A percentile compares a stretch with the other conserved stretches of the same genome.
phyloP scores from a whole-genome alignment of 2,113 vertebrate species.

The Chionis minor region DNA sequence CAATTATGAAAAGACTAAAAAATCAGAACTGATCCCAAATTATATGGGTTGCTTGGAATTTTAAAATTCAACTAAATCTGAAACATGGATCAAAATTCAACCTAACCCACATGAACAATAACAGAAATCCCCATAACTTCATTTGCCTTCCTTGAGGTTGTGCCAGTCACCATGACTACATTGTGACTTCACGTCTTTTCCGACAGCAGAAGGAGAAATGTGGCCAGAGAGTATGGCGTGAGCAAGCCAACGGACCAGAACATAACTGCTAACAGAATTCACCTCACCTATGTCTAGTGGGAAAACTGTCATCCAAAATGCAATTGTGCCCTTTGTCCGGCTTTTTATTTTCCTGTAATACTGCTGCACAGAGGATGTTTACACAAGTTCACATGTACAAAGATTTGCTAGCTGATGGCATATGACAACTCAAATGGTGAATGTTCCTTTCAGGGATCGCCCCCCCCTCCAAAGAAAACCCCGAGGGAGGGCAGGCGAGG shows the following conservation, averaged over 20 bases:
- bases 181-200: not conserved
- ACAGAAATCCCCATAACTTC: not conserved
- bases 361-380: not conserved
- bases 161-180: not conserved
- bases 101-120: not conserved
- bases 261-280: not conserved
- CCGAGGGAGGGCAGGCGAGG: not conserved
- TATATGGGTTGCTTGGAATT: not conserved
- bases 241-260: not conserved
- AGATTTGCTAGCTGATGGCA: not conserved
- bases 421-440: fast-evolving
- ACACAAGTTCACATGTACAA: fast-evolving
- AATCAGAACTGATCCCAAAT: not conserved
- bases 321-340: fast-evolving
- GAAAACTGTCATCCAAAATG: not conserved
- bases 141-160: not conserved
- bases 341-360: not conserved
- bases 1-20: not conserved
- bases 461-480: not conserved
- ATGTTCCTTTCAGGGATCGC: not conserved
- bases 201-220: not conserved
- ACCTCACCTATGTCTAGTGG: not conserved
- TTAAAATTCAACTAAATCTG: not conserved
- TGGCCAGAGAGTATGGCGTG: fast-evolving
- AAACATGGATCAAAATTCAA: not conserved